A percentile compares a stretch with the other conserved stretches of the same genome.
These are phyloP conservation scores for Camponotus fellah DNA, from an alignment of 2,888 invertebrate species.

Conservation along the genomic window DNA sequence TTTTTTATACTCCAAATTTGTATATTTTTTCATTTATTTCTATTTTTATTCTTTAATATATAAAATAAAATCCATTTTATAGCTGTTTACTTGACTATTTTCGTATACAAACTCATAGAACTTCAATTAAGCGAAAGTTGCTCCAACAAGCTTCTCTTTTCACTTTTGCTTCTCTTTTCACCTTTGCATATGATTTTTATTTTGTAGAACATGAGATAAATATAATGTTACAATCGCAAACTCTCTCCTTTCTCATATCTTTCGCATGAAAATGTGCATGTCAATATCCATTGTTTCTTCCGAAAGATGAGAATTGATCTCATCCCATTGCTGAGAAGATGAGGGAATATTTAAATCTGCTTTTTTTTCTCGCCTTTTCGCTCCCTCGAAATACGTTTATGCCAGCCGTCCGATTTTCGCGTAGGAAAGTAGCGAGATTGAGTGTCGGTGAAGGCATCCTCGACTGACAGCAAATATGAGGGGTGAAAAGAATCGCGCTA, in stretches of 20 bases:
- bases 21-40: not conserved
- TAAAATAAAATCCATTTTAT: not conserved
- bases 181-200: not conserved
- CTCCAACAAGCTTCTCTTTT: not conserved
- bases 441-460: slow-evolving; percentile 63
- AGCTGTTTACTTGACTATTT: not conserved
- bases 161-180: not conserved
- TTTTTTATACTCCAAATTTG: not conserved
- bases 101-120: not conserved
- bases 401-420: slow-evolving; percentile 51
- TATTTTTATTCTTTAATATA: not conserved
- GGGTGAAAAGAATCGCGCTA: slow-evolving; percentile 68
- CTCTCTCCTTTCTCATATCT: not conserved
- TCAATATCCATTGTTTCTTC: slow-evolving; percentile 39
- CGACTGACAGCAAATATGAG: slow-evolving; percentile 67
- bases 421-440: slow-evolving; percentile 65
- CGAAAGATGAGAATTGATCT: slow-evolving; percentile 55
- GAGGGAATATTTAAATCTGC: slow-evolving; percentile 65
- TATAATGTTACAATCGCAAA: not conserved
- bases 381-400: slow-evolving; percentile 58
- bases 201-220: slow-evolving; percentile 4
- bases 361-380: not conserved
- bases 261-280: slow-evolving; percentile 42
- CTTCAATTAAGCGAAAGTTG: not conserved
- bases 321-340: slow-evolving; percentile 27